Base-by-base conservation (phyloP, 1,140 invertebrate species). In the Tribolium madens region DNA sequence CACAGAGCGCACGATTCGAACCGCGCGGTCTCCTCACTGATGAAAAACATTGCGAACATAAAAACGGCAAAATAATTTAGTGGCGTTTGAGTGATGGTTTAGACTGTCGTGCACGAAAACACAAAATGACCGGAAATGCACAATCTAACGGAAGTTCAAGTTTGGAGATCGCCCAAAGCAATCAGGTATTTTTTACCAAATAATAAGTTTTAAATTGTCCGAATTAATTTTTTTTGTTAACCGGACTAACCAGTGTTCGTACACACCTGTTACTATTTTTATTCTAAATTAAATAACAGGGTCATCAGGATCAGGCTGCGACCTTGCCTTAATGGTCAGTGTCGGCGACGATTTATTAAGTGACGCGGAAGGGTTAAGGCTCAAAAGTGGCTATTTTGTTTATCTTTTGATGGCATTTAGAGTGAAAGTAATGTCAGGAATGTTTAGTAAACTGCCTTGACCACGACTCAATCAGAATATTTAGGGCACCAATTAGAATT, bases 161-260 rank as follows among this genome's bases (percentile, higher is more conserved):
- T 75, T 79, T 84, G 76, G 83, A 84, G 78, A 84, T 84, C 48
- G 83, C 74, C 42, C 82, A 82, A 42, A 84, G 83, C 73, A 82
- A 83, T 78, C 83, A 84, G 82, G 83, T 84, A 80, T 33, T 26
- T 26, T 26, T 17, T 77, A n/a, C n/a, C 42, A 17, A 33, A n/a
- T 31, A 5, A n/a, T n/a, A n/a, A n/a, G n/a, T n/a, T n/a, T n/a
- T n/a, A n/a, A n/a, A n/a, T 69, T 15, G 26, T 26, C 10, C 47
- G 12, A 31, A 17, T 26, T 26, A 13, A n/a, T n/a, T n/a, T 60
- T 12, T 36, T 64, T 46, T 12, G 53, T 75, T 42, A 12, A 47
- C 46, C 46, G 46, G 13, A 47, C 13, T 47, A 47, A 50, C 48
- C 13, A 15, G 15, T n/a, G 46, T 9, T 47, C 46, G 13, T 12